Conservation (phyloP, 2,113 vertebrate species). For the Pheucticus melanocephalus region DNA sequence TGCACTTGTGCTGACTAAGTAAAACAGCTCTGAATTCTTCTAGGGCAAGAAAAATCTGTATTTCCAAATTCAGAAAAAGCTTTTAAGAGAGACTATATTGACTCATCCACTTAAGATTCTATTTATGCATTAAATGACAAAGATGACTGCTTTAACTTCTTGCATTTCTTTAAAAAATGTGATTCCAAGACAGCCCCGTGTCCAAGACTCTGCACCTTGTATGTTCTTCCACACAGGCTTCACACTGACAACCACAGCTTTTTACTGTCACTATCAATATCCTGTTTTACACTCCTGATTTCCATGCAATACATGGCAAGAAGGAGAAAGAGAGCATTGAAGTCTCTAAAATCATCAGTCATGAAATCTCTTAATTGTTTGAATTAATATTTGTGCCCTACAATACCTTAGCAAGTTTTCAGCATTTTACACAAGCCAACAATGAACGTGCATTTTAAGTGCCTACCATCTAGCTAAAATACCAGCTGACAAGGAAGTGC, state of each 20-base stretch:
- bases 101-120: not conserved
- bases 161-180: not conserved
- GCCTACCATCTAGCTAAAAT: not conserved
- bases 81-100: not conserved
- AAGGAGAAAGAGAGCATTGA: not conserved
- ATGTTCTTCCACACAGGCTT: not conserved
- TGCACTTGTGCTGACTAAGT: not conserved
- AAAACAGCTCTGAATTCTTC: not conserved
- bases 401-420: not conserved
- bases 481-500: not conserved
- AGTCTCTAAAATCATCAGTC: not conserved
- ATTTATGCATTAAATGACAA: not conserved
- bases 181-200: fast-evolving
- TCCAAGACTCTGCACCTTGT: not conserved
- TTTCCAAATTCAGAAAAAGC: not conserved
- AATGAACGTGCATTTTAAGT: not conserved
- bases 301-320: not conserved
- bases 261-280: not conserved
- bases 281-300: not conserved
- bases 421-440: not conserved
- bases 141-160: not conserved
- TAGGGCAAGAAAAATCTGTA: not conserved
- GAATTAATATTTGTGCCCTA: not conserved
- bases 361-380: not conserved
- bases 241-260: not conserved